phyloP scores from a whole-genome alignment of 1,140 invertebrate genomes.

The Bradysia coprophila region DNA sequence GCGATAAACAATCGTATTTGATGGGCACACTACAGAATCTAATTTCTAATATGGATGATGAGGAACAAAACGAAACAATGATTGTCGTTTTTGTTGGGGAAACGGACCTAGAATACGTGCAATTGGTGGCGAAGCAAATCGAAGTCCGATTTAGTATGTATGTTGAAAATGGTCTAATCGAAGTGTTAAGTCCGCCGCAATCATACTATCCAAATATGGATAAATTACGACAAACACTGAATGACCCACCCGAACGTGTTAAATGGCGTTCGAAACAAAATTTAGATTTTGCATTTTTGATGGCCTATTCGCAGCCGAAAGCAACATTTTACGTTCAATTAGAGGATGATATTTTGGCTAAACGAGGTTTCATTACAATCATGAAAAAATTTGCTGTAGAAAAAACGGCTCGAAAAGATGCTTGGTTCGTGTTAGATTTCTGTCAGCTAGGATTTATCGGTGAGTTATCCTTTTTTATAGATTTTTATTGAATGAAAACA shows the following conservation, averaged over 20 bases:
- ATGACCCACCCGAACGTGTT: constrained; percentile 74
- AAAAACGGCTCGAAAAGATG: constrained; percentile 48
- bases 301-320: constrained; percentile 80
- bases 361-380: constrained; percentile 59
- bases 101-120: constrained; percentile 50
- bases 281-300: constrained; percentile 89
- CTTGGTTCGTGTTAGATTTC: constrained; percentile 88
- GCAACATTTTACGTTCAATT: constrained; percentile 72
- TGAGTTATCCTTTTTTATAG: constrained; percentile 16
- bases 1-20: constrained; percentile 79
- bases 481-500: too few species aligned
- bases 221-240: constrained; percentile 56
- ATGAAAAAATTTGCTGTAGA: constrained; percentile 82
- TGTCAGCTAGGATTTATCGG: constrained; percentile 86
- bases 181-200: constrained; percentile 69
- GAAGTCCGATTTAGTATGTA: constrained; percentile 57
- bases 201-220: constrained; percentile 82
- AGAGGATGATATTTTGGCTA: constrained; percentile 90
- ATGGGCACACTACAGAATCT: constrained; percentile 75
- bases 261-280: constrained; percentile 95
- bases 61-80: constrained; percentile 60
- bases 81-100: constrained; percentile 88
- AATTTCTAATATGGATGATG: constrained; percentile 54
- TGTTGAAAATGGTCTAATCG: constrained; percentile 64
- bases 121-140: constrained; percentile 51